Base-by-base conservation (phyloP, 2,888 invertebrate species). In the Machimus atricapillus region DNA sequence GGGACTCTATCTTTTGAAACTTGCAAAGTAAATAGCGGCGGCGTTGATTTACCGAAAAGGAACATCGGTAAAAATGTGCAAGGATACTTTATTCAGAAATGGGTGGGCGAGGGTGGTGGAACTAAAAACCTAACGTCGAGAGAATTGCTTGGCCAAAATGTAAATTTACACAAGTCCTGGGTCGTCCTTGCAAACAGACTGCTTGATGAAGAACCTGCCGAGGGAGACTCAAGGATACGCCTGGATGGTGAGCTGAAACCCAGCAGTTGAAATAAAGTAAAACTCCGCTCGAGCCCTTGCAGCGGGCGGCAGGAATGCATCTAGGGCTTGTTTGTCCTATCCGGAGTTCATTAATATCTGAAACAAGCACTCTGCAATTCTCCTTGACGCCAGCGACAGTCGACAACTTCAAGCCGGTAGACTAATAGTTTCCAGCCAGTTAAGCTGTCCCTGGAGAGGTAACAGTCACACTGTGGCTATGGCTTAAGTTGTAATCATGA, bases 101-200 rank as follows among this genome's bases (percentile, higher is more conserved):
- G 12, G 23, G 66, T 19, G 27, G n/a, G 43, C 6, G 73, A 7
- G 27, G 73, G 27, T n/a, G n/a, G 40, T 12, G 27, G 23, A 66
- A 27, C 19, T 27, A 66, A 66, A 74, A 66, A 73, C n/a, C 43
- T 74, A 16, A 46, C 74, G 85, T 52, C 85, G 73, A 85, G 74
- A 19, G 85, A 46, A 85, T 85, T 85, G 85, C 85, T 77, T 79
- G 86, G 58, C 86, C 86, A 86, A 86, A 86, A 86, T 86, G 86
- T 78, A 86, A 86, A 86, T 86, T 86, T 86, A 66, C 78, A 86
- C 78, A 77, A 43, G 9, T 40, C 66, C 16, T 58, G 31, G 79
- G 43, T 86, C 58, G 86, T 86, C 77, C 58, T 78, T 86, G 86
- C 77, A 86, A 86, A 86, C 86, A 86, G 86, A 86, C 46, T 86